Conservation (phyloP, 1,140 invertebrate genomes). For the Globodera rostochiensis region DNA sequence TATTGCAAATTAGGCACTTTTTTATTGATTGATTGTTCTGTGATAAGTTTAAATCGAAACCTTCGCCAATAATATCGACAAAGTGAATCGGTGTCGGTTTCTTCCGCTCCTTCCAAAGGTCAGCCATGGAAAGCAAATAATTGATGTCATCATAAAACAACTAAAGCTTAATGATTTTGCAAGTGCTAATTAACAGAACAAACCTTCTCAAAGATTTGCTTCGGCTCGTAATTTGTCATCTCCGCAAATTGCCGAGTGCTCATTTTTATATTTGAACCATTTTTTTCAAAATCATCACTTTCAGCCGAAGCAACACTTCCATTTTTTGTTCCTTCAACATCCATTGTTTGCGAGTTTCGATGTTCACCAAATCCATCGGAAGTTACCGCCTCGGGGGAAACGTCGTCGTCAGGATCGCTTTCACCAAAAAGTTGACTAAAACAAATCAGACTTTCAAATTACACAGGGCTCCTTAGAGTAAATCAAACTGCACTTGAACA, state of each 20-base stretch:
- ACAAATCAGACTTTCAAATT: constrained; percentile 36
- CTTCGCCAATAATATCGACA: constrained; percentile 55
- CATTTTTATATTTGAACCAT: constrained; percentile 38
- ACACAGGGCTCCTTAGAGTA: constrained; percentile 54
- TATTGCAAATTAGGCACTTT: background rate
- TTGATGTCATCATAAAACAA: constrained; percentile 93
- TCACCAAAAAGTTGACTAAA: constrained; percentile 93
- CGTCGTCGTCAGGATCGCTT: constrained; percentile 91
- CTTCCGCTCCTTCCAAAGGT: constrained; percentile 85
- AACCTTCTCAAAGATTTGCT: constrained; percentile 71
- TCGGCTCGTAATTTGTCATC: constrained; percentile 79
- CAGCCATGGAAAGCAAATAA: constrained; percentile 89
- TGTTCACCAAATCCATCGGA: constrained; percentile 65
- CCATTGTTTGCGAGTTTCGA: constrained; percentile 28
- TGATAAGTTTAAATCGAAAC: background rate
- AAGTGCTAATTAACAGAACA: constrained; percentile 22
- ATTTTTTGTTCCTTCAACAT: constrained; percentile 12
- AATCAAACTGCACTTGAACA: constrained; percentile 80
- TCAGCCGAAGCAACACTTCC: constrained; percentile 7
- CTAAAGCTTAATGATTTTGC: constrained; percentile 69
- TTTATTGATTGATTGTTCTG: background rate
- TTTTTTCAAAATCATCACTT: background rate
- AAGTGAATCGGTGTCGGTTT: constrained; percentile 78
- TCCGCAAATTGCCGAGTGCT: constrained; percentile 90
- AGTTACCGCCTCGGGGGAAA: constrained; percentile 93